A percentile compares a stretch with the other conserved stretches of the same genome.
phyloP scores from a whole-genome alignment of 2,797 vertebrate species.

The Perodicticus potto region DNA sequence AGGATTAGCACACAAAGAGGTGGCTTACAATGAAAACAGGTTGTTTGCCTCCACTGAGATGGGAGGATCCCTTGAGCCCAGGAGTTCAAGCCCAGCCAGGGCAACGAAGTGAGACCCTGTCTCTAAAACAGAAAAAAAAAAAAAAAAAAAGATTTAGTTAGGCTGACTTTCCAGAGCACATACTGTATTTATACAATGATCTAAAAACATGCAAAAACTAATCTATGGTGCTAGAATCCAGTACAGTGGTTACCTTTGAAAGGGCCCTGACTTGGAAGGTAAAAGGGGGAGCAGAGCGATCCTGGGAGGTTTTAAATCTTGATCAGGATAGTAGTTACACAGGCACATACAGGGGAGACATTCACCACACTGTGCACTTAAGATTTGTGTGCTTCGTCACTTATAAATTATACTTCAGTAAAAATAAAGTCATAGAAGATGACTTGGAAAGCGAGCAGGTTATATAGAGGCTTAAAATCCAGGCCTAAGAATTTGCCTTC shows the following conservation, averaged over 20 bases:
- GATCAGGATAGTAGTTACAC: background rate
- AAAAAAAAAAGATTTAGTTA: background rate
- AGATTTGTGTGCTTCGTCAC: background rate
- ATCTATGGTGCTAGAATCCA: background rate
- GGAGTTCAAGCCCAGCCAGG: background rate
- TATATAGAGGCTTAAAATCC: background rate
- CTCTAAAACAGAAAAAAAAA: background rate
- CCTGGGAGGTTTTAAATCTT: background rate
- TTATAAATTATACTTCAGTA: background rate
- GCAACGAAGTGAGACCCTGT: background rate
- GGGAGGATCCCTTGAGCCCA: background rate
- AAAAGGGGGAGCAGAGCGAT: background rate
- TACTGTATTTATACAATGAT: background rate
- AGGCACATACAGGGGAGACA: background rate
- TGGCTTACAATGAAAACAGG: background rate
- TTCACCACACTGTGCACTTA: background rate
- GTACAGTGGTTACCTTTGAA: background rate
- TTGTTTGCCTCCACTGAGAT: background rate
- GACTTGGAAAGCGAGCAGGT: background rate
- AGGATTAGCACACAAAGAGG: background rate
- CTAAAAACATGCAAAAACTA: background rate
- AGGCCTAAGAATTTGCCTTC: background rate
- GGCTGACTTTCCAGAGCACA: background rate
- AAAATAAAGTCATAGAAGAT: background rate
- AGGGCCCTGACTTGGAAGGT: background rate